phyloP scores from a whole-genome alignment of 35 echinoderm and acorn worm species.

The Patiria miniata region DNA sequence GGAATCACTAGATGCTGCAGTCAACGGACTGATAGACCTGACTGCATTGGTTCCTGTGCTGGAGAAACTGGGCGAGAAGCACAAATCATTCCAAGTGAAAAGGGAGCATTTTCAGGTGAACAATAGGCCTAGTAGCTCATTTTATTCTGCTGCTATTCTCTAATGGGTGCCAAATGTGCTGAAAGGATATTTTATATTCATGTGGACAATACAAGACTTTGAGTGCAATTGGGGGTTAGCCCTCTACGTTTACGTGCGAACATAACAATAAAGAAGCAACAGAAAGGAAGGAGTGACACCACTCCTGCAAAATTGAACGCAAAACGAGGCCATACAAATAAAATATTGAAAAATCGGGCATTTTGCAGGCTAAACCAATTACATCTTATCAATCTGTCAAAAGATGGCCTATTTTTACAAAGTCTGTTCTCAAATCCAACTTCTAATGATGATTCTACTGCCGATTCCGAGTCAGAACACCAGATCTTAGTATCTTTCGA shows the following conservation, averaged over 20 bases:
- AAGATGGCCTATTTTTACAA: too few species aligned
- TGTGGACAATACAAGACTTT: background rate
- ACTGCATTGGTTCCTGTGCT: constrained; percentile 26
- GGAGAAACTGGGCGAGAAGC: constrained; percentile 32
- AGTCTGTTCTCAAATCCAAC: too few species aligned
- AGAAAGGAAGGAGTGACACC: too few species aligned
- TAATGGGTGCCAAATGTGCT: background rate
- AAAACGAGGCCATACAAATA: too few species aligned
- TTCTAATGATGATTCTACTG: too few species aligned
- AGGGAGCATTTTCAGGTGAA: constrained; percentile 45
- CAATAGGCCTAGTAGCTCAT: background rate
- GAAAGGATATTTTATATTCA: background rate
- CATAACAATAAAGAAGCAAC: too few species aligned
- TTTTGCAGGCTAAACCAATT: too few species aligned
- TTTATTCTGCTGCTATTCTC: background rate
- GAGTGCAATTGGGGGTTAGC: background rate
- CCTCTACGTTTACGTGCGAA: background rate
- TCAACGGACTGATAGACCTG: constrained; percentile 18
- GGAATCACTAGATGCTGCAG: constrained; percentile 10
- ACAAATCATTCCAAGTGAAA: constrained; percentile 24
- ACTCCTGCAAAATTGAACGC: too few species aligned
- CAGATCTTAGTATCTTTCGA: too few species aligned
- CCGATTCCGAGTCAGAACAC: too few species aligned
- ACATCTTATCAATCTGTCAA: too few species aligned
- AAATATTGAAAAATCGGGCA: too few species aligned